Conservation (phyloP, 2,888 invertebrate genomes). For the Sinohyriopsis cumingii region DNA sequence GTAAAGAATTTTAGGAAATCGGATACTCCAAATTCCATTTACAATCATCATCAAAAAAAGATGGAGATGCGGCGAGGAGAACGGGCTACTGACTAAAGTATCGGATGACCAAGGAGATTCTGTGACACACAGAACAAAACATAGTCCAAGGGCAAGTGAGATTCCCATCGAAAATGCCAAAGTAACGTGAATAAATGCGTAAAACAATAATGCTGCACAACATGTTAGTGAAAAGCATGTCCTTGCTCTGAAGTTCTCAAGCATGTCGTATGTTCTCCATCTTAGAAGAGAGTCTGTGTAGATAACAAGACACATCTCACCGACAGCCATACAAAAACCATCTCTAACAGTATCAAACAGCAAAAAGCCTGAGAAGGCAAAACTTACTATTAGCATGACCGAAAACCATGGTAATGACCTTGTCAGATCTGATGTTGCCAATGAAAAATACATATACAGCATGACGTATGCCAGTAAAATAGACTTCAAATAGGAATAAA, state of each 20-base stretch:
- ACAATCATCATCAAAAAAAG: constrained; percentile 21
- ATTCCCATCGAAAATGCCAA: constrained; percentile 34
- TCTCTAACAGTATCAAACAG: constrained; percentile 33
- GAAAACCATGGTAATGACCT: constrained; percentile 26
- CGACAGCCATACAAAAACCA: constrained; percentile 44
- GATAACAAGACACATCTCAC: constrained; percentile 29
- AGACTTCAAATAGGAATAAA: constrained; percentile 35
- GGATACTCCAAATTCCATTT: constrained; percentile 23
- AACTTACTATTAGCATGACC: constrained; percentile 17
- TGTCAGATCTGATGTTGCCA: constrained; percentile 8
- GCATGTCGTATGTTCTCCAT: constrained; percentile 24
- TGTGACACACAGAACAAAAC: constrained; percentile 29
- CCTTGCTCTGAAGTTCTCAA: constrained; percentile 7
- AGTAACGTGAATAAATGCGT: constrained; percentile 19
- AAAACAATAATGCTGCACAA: constrained; percentile 20
- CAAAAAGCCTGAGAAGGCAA: constrained; percentile 22
- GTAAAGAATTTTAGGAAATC: constrained; percentile 11
- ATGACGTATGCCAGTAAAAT: constrained; percentile 25
- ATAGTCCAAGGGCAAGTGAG: constrained; percentile 37
- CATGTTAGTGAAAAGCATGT: constrained; percentile 10
- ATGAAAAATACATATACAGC: constrained; percentile 24
- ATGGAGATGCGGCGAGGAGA: constrained; percentile 21
- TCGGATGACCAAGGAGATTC: constrained; percentile 15
- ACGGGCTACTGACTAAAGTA: constrained; percentile 4
- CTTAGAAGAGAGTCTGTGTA: constrained; percentile 27